Conservation (phyloP, 2,888 invertebrate species). For the Brenthis daphne region DNA sequence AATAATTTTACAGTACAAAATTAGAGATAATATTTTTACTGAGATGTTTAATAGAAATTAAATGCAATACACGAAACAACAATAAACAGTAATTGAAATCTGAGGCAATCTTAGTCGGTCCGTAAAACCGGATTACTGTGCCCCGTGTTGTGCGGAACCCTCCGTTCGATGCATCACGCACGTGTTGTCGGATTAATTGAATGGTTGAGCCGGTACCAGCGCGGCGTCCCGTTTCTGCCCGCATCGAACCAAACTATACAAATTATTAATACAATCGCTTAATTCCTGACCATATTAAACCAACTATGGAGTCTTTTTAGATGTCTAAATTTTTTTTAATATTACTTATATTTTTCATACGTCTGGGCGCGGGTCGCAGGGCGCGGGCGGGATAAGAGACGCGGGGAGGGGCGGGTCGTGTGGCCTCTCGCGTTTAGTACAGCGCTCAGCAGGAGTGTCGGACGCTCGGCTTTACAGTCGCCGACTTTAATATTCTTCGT, state of each 20-base stretch:
- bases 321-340: conserved; percentile 55
- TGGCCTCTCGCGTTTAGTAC: conserved; percentile 80
- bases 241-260: conserved; percentile 24
- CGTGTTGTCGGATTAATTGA: conserved; percentile 77
- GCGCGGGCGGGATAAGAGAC: conserved; percentile 61
- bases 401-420: conserved; percentile 66
- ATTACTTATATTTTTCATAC: conserved; percentile 63
- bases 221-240: conserved; percentile 40
- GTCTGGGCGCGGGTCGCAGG: conserved; percentile 68
- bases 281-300: conserved; percentile 13
- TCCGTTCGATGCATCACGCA: conserved; percentile 64
- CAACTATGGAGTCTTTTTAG: not conserved
- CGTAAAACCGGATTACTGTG: conserved; percentile 61
- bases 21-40: not conserved
- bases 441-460: conserved; percentile 82
- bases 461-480: conserved; percentile 78
- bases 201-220: conserved; percentile 52
- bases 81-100: conserved; percentile 37
- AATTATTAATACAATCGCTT: conserved; percentile 50
- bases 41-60: not conserved
- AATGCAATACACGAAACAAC: conserved; percentile 16
- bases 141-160: conserved; percentile 39
- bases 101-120: conserved; percentile 47
- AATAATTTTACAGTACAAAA: not conserved
- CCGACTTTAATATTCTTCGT: conserved; percentile 80